A percentile compares a stretch with the other conserved stretches of the same genome.
Conservation (phyloP, 2,113 vertebrate genomes). For the Ameiurus melas region DNA sequence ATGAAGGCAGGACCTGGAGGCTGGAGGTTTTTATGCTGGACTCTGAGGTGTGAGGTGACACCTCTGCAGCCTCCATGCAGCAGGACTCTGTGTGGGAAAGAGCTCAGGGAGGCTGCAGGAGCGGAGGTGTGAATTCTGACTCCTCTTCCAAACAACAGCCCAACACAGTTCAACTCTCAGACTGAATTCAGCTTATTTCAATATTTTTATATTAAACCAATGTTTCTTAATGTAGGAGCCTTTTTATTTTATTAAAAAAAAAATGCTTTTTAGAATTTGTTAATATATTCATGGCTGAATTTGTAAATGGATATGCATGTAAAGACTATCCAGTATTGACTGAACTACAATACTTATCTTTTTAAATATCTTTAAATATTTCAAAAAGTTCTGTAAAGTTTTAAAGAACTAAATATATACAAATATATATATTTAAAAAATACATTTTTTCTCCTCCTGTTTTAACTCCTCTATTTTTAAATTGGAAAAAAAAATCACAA, state of each 20-base stretch:
- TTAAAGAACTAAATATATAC: background rate
- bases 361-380: background rate
- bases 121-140: constrained; percentile 80
- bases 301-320: background rate
- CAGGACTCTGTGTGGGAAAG: constrained; percentile 72
- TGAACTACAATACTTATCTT: background rate
- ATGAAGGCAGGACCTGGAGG: constrained; percentile 51
- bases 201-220: constrained; percentile 7
- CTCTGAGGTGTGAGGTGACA: constrained; percentile 77
- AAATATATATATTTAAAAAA: background rate
- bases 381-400: background rate
- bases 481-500: background rate
- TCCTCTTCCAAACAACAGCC: constrained; percentile 72
- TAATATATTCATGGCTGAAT: background rate
- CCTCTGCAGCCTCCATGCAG: constrained; percentile 75
- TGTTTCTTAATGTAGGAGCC: background rate
- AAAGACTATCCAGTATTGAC: background rate
- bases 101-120: constrained; percentile 57
- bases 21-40: constrained; percentile 72
- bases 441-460: background rate
- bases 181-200: constrained; percentile 41
- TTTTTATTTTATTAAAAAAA: background rate
- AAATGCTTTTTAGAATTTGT: background rate
- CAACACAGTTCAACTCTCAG: constrained; percentile 57
- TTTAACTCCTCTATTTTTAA: background rate